phyloP scores from a whole-genome alignment of 1,140 invertebrate species.

The Gonatopus flavifemur region DNA sequence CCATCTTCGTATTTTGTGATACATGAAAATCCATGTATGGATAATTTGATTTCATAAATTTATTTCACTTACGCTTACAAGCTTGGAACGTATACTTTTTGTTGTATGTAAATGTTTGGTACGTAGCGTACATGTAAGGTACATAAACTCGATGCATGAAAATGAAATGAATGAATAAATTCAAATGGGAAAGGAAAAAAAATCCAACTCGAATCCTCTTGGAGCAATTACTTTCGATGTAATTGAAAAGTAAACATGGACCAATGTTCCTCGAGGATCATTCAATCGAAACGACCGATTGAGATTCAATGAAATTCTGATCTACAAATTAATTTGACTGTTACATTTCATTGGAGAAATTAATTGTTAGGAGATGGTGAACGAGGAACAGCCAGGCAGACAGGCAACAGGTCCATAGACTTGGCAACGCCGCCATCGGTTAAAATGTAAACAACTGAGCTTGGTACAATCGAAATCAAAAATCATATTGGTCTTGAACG shows the following conservation, averaged over 20 bases:
- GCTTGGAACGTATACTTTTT: too few species aligned
- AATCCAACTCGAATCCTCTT: too few species aligned
- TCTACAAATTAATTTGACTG: constrained; percentile 27
- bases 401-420: constrained; percentile 49
- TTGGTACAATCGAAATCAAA: constrained; percentile 41
- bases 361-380: constrained; percentile 46
- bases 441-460: constrained; percentile 57
- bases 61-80: too few species aligned
- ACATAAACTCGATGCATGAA: background rate
- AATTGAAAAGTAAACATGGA: background rate
- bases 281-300: background rate
- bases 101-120: too few species aligned
- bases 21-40: too few species aligned
- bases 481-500: constrained; percentile 16
- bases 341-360: constrained; percentile 35
- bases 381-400: constrained; percentile 9
- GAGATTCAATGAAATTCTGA: constrained; percentile 12
- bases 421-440: constrained; percentile 52
- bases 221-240: too few species aligned
- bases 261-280: background rate
- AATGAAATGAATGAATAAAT: background rate
- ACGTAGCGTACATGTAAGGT: background rate
- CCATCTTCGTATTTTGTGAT: too few species aligned
- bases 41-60: too few species aligned
- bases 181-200: too few species aligned